A percentile compares a stretch with the other conserved stretches of the same genome.
Evolutionary conservation across 2,113 vertebrate species (phyloP).

Genomic region (Cranoglanis bouderius): DNA sequence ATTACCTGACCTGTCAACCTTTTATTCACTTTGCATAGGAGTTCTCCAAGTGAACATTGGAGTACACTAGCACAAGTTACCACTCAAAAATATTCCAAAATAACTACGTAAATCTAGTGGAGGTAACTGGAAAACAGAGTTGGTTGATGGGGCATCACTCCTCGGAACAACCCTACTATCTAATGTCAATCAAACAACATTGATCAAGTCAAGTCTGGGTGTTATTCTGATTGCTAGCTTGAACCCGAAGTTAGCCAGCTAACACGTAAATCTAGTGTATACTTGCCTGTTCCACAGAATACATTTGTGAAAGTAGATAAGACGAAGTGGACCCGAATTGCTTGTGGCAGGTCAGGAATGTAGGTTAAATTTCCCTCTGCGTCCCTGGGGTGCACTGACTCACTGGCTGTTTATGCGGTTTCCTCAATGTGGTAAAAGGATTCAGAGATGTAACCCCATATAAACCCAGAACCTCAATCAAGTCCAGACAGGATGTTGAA

Average conservation of each 20-base stretch:
- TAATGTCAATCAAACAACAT: background rate
- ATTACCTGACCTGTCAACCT: background rate
- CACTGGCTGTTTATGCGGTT: background rate
- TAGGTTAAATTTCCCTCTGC: background rate
- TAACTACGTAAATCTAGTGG: background rate
- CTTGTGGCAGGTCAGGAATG: background rate
- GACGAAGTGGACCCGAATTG: background rate
- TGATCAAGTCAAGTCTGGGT: background rate
- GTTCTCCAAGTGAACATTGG: background rate
- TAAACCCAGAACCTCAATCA: slow-evolving; percentile 10
- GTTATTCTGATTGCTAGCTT: background rate
- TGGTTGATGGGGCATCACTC: background rate
- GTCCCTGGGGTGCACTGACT: background rate
- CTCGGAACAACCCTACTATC: background rate
- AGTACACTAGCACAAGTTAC: background rate
- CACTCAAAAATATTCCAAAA: background rate
- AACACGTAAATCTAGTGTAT: background rate
- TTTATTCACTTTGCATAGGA: background rate
- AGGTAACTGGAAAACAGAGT: background rate
- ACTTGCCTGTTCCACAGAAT: background rate
- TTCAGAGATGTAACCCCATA: background rate
- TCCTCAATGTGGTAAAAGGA: background rate
- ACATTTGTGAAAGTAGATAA: background rate
- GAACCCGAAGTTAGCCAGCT: background rate
- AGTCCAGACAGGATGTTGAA: background rate